phyloP scores from a whole-genome alignment of 2,113 vertebrate species.

The Heterotilapia buettikoferi region DNA sequence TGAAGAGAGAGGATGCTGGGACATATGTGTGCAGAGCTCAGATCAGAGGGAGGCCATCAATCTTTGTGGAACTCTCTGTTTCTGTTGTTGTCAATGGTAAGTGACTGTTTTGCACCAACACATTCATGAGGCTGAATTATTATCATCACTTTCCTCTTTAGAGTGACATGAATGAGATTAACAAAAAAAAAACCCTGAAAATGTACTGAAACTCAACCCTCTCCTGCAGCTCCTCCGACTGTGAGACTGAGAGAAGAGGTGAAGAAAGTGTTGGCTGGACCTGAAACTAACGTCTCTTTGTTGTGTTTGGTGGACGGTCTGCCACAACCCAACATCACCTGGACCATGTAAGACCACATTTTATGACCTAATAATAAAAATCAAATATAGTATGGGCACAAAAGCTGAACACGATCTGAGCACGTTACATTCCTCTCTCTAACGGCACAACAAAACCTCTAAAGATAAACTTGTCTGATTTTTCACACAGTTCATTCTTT shows the following conservation, averaged over 20 bases:
- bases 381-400: background rate
- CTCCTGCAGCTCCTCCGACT: constrained; percentile 53
- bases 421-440: background rate
- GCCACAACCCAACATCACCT: constrained; percentile 66
- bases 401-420: background rate
- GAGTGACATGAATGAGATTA: background rate
- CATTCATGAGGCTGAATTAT: background rate
- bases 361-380: background rate
- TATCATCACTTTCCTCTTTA: background rate
- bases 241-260: constrained; percentile 22
- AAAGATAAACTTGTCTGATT: background rate
- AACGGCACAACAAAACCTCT: background rate
- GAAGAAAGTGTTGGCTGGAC: constrained; percentile 58
- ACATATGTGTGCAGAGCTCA: constrained; percentile 57
- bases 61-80: background rate
- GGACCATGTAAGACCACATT: constrained; percentile 58
- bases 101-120: background rate
- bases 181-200: rapidly evolving
- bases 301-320: constrained; percentile 62
- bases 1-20: constrained; percentile 57
- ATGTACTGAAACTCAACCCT: background rate
- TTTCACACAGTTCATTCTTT: background rate
- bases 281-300: constrained; percentile 57
- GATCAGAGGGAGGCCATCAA: constrained; percentile 42
- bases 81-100: constrained; percentile 70